Base-by-base conservation (phyloP, 2,113 vertebrate species). In the Mixornis gularis region DNA sequence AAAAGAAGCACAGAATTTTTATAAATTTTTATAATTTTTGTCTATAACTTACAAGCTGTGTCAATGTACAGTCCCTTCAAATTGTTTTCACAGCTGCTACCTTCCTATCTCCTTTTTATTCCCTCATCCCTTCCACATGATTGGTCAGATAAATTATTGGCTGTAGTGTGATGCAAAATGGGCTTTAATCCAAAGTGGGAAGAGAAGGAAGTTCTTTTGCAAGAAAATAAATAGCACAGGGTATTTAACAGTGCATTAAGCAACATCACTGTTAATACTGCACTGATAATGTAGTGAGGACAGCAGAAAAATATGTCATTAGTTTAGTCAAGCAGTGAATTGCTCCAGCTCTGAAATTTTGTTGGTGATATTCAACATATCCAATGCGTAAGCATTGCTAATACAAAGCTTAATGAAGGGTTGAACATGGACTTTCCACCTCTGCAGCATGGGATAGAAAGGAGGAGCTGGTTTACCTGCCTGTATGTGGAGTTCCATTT, bases 241-340 rank as follows among this genome's bases (percentile, higher is more conserved):
- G 14, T 79, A 81, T 86, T 87, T 93, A 93, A 87, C 85, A 85
- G 80, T 65, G 78, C 73, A 72, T 94, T 95, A 92, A 86, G 36
- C 69, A 84, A 27, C 3, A 8, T 55, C 44, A 32, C 59, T 66
- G n/a, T 77, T 88, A 53, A 68, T 68, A 58, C 38, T 74, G 29
- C 21, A 5, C 69, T 85, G 51, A 49, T 89, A 81, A 68, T 38
- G 43, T 40, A 62, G 53, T 29, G 80, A 72, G 53, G 93, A 90
- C 69, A 59, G 80, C 58, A 90, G 72, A 58, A 78, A 93, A 68
- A 84, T 56, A 36, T 66, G 52, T 60, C 58, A 36, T 90, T 93
- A 92, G 83, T 79, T 86, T 72, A 89, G 70, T 48, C 46, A 89
- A 77, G 89, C 14, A 4, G 58, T 72, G 90, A 90, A 84, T 55